Conservation (phyloP, 1,140 invertebrate genomes). For the Halictus rubicundus region DNA sequence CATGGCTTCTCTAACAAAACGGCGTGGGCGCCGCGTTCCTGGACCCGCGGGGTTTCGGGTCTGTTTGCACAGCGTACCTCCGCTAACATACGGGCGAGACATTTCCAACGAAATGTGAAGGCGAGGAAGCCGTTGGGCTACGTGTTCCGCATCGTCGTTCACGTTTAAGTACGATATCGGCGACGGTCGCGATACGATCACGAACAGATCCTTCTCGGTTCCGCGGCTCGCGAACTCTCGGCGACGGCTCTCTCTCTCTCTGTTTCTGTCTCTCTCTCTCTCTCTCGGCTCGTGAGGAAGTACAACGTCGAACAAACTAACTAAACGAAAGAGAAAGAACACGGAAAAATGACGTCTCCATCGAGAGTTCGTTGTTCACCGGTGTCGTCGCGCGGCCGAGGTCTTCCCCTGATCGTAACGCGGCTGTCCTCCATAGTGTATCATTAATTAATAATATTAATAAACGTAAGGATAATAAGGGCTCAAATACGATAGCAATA, state of each 20-base stretch:
- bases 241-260: too few species aligned
- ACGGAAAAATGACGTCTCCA: neutral
- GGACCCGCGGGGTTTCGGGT: neutral
- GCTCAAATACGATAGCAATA: constrained; percentile 54
- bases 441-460: constrained; percentile 63
- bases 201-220: constrained; percentile 9
- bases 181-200: constrained; percentile 29
- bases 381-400: neutral
- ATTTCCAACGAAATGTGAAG: constrained; percentile 48
- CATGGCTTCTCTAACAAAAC: constrained; percentile 8
- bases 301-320: neutral
- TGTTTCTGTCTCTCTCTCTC: too few species aligned
- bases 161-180: constrained; percentile 58
- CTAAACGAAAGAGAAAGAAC: neutral
- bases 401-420: constrained; percentile 33
- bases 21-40: constrained; percentile 10
- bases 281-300: neutral
- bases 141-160: constrained; percentile 54
- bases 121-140: constrained; percentile 12
- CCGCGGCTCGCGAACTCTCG: too few species aligned
- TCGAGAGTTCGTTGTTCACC: neutral
- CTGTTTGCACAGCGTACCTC: constrained; percentile 24
- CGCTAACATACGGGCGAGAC: neutral
- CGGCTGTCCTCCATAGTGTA: constrained; percentile 45
- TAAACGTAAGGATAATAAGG: constrained; percentile 63